Evolutionary conservation across 2,797 vertebrate genomes (phyloP).

Genomic region (Carcharodon carcharias): DNA sequence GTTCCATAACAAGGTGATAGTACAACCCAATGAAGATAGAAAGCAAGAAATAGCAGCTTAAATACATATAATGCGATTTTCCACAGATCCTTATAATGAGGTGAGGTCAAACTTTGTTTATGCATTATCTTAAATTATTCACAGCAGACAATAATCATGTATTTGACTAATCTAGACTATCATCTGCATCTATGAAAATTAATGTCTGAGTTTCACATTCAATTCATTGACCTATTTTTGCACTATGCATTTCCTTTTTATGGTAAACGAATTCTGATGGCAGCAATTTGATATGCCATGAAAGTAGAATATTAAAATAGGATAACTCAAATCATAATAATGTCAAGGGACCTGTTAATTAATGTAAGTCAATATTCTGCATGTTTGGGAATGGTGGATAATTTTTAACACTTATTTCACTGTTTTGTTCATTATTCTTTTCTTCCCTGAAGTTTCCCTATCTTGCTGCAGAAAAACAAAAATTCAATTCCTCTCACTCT

Average conservation of each 20-base stretch:
- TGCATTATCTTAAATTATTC: conserved; percentile 10
- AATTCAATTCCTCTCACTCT: background rate
- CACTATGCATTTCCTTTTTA: background rate
- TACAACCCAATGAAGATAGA: background rate
- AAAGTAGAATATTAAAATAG: conserved; percentile 17
- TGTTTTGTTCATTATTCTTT: background rate
- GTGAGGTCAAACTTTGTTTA: background rate
- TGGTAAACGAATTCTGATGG: background rate
- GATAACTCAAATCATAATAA: background rate
- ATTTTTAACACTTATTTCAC: background rate
- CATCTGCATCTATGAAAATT: background rate
- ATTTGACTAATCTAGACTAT: background rate
- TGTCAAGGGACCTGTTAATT: background rate
- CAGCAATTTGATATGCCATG: background rate
- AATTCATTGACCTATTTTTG: background rate
- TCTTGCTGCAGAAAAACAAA: background rate
- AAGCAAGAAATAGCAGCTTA: background rate
- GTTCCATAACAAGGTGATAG: background rate
- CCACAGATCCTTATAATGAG: background rate
- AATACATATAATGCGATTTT: background rate
- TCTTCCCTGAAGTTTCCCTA: background rate
- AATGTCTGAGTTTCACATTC: background rate
- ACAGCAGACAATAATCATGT: background rate
- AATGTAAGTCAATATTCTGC: background rate
- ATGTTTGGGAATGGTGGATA: background rate